Base-by-base conservation (phyloP, 2,888 invertebrate species). In the Pinctada fucata region DNA sequence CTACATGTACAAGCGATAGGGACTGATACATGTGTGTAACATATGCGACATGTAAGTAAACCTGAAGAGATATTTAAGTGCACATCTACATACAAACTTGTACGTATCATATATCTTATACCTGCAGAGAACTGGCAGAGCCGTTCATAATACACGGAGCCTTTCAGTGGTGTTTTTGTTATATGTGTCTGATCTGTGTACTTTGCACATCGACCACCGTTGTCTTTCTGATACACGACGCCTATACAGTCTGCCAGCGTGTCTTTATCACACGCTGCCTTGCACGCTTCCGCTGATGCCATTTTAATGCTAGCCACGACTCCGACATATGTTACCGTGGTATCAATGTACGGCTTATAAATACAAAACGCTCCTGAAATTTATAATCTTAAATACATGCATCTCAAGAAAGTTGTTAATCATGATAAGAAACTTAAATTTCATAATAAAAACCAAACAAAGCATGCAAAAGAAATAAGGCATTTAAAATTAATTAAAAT, bases 41-140 rank as follows among this genome's bases (percentile, higher is more conserved):
- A n/a, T n/a, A n/a, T n/a, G n/a, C n/a, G n/a, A n/a, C n/a, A n/a
- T n/a, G n/a, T n/a, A n/a, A n/a, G n/a, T n/a, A n/a, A n/a, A n/a
- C n/a, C n/a, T n/a, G n/a, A n/a, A n/a, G n/a, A n/a, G n/a, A n/a
- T n/a, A n/a, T n/a, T n/a, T n/a, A n/a, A n/a, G n/a, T n/a, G n/a
- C n/a, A n/a, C n/a, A n/a, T n/a, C n/a, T n/a, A n/a, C n/a, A n/a
- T n/a, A n/a, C n/a, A n/a, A n/a, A n/a, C n/a, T n/a, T n/a, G n/a
- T n/a, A n/a, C n/a, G n/a, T n/a, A n/a, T n/a, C n/a, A n/a, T n/a
- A n/a, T n/a, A n/a, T n/a, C n/a, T n/a, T n/a, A n/a, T 73, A 73
- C 73, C 73, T 73, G 73, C 73, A 6, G 73, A 73, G 31, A 73
- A 63, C 63, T 73, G 73, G 50, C 73, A 73, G 48, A 63, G 73